A percentile compares a stretch with the other conserved stretches of the same genome.
phyloP scores from a whole-genome alignment of 1,140 invertebrate genomes.

The Drosophila orena region DNA sequence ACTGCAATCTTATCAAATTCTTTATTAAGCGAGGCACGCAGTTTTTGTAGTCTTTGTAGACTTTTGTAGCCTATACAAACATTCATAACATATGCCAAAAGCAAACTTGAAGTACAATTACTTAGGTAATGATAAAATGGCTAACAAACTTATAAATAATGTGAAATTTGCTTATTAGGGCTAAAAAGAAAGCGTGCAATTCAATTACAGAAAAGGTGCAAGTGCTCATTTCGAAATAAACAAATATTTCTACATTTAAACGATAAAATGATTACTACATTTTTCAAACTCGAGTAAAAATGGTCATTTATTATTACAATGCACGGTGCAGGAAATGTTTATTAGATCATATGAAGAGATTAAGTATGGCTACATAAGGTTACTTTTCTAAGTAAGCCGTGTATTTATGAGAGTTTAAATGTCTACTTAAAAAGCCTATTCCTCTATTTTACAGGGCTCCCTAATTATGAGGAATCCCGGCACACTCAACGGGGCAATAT shows the following conservation, averaged over 20 bases:
- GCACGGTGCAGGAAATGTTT: too few relatives aligned
- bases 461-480: slow-evolving; percentile 67
- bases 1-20: slow-evolving; percentile 22
- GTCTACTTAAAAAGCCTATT: too few relatives aligned
- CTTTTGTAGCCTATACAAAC: not conserved
- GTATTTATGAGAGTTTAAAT: not conserved
- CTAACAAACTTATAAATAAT: not conserved
- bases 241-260: not conserved
- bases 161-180: too few relatives aligned
- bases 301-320: too few relatives aligned
- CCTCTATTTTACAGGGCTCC: slow-evolving; percentile 40
- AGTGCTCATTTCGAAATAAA: not conserved
- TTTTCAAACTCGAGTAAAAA: too few relatives aligned
- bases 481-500: slow-evolving; percentile 70
- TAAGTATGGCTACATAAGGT: too few relatives aligned
- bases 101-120: not conserved
- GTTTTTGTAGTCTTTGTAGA: not conserved
- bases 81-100: not conserved
- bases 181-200: too few relatives aligned
- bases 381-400: too few relatives aligned
- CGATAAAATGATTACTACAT: not conserved
- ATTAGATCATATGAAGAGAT: too few relatives aligned
- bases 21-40: not conserved
- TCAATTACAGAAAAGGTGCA: not conserved
- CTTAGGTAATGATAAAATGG: not conserved